These are phyloP conservation scores for Clarias gariepinus DNA, from an alignment of 2,113 vertebrate species.

Conservation along the genomic window DNA sequence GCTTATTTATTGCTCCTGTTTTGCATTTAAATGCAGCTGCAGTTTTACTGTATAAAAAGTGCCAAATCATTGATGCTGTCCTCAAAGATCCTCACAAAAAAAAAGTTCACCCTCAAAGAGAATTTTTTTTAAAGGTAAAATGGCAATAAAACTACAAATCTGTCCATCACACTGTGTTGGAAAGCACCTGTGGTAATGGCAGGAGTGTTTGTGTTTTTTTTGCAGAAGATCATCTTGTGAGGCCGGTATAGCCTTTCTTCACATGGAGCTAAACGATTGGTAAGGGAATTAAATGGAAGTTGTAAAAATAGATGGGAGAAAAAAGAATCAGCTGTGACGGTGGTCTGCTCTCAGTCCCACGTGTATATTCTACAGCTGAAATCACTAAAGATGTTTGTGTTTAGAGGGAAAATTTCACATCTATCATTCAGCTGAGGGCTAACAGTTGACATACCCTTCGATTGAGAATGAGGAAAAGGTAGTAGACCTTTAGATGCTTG, in stretches of 20 bases:
- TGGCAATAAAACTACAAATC: neutral
- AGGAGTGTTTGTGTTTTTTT: constrained; percentile 10
- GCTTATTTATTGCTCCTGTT: neutral
- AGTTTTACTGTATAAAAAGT: neutral
- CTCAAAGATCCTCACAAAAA: neutral
- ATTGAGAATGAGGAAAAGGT: constrained; percentile 23
- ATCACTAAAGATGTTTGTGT: constrained; percentile 65
- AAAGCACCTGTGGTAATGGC: constrained; percentile 54
- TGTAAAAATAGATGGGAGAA: constrained; percentile 65
- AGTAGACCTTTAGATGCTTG: constrained; percentile 5
- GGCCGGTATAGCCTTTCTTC: constrained; percentile 55
- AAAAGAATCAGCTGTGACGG: constrained; percentile 55
- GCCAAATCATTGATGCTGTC: neutral
- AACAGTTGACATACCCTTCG: constrained; percentile 41
- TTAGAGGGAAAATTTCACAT: constrained; percentile 61
- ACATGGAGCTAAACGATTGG: constrained; percentile 53
- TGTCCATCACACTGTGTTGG: neutral
- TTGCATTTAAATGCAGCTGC: neutral
- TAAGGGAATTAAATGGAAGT: constrained; percentile 60
- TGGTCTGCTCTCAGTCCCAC: constrained; percentile 52
- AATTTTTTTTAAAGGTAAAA: neutral
- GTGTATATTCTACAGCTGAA: constrained; percentile 62
- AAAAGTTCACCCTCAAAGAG: neutral
- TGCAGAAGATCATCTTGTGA: constrained; percentile 57
- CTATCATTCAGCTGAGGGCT: constrained; percentile 56